Evolutionary conservation across 2,797 vertebrate species (phyloP), one percentile per base, ranked within the genome.

Genomic region (Notoglanidium macrostoma): DNA sequence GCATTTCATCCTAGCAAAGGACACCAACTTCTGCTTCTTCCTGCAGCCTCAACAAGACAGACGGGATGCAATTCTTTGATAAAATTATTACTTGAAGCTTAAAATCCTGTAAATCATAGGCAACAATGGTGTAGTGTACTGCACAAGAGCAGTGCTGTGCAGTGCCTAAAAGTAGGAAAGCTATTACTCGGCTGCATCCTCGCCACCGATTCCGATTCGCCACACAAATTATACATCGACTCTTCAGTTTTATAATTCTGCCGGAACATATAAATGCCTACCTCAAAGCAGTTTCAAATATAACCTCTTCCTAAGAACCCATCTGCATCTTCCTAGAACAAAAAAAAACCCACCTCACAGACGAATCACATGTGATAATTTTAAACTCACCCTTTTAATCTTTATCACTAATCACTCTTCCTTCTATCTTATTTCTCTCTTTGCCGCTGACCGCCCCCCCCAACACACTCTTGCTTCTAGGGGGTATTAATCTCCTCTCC

Each of bases 401-500:
- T 67, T 67, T 44, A 82, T 59, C 57, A 21, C 79, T 49, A 59
- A 68, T 68, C 23, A 77, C 5, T 54, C 63, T 55, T 84, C 51
- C 6, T 72, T 59, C 10, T 49, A 11, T 26, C 29, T 65, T 54
- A 63, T n/a, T 44, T 61, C 1, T 67, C 21, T n/a, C 44, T 65
- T 73, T 61, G 26, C 44, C 32, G 44, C 61, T 82, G 46, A 82
- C 15, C 32, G 23, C 51, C 65, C 26, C 29, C 17, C 35, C 23
- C 11, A 1, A 1, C 46, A 1, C 21, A 26, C 54, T 49, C 72
- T 23, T 46, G 90, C 90, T 91, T 83, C 86, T 89, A 40, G 84
- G 89, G 89, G 92, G 92, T 94, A 93, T 95, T 93, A 93, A 93
- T 94, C 93, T 94, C 92, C 92, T 90, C 90, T 93, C 90, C 87